A percentile compares a stretch with the other conserved stretches of the same genome.
phyloP scores from a whole-genome alignment of 2,797 vertebrate species.

The Labroides dimidiatus region DNA sequence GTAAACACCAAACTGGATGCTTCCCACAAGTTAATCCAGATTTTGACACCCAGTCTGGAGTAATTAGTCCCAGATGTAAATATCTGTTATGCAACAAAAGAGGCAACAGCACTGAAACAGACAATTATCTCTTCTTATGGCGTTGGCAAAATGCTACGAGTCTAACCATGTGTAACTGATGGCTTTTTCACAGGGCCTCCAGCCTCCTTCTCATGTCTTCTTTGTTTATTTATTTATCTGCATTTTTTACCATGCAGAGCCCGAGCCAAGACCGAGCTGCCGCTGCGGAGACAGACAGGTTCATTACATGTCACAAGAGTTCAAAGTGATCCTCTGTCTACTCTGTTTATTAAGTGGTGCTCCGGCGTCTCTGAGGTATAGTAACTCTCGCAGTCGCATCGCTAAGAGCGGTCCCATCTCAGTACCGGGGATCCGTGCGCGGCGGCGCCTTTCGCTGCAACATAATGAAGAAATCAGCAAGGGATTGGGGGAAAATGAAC shows the following conservation, averaged over 20 bases:
- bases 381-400: constrained; percentile 52
- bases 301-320: constrained; percentile 80
- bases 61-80: constrained; percentile 83
- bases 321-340: constrained; percentile 80
- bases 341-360: constrained; percentile 81
- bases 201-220: constrained; percentile 56
- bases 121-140: constrained; percentile 80
- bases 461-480: constrained; percentile 82
- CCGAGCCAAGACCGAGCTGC: constrained; percentile 41
- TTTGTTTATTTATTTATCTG: constrained; percentile 53
- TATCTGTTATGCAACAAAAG: constrained; percentile 78
- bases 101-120: constrained; percentile 70
- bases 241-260: constrained; percentile 26
- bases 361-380: constrained; percentile 69
- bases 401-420: constrained; percentile 65
- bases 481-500: constrained; percentile 78
- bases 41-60: constrained; percentile 67
- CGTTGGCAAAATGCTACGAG: constrained; percentile 55
- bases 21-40: constrained; percentile 69
- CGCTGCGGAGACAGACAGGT: constrained; percentile 73
- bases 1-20: constrained; percentile 52
- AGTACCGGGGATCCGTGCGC: constrained; percentile 18
- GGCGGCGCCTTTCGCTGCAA: constrained; percentile 52
- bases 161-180: constrained; percentile 78
- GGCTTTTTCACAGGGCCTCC: constrained; percentile 70